Evolutionary conservation across 1,140 invertebrate genomes (phyloP).

Genomic region (Drosophila bifasciata): DNA sequence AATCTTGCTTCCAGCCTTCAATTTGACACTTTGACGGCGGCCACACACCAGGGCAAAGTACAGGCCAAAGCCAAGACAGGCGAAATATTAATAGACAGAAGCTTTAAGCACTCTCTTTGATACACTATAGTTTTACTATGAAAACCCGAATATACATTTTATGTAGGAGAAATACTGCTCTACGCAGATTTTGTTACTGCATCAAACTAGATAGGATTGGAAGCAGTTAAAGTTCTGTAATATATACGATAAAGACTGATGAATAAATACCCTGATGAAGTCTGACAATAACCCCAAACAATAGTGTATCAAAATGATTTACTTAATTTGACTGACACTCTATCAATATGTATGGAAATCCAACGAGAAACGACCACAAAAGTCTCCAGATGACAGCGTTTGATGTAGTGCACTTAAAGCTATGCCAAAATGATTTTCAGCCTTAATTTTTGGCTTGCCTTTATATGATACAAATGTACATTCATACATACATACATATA

Average conservation of each 20-base stretch:
- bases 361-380: constrained; percentile 38
- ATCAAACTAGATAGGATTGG: too few relatives aligned
- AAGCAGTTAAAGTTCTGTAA: too few relatives aligned
- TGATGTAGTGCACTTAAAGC: constrained; percentile 59
- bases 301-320: constrained; percentile 21
- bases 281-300: too few relatives aligned
- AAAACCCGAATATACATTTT: too few relatives aligned
- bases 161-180: too few relatives aligned
- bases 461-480: neutral
- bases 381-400: constrained; percentile 39
- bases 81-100: too few relatives aligned
- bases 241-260: too few relatives aligned
- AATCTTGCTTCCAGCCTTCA: constrained; percentile 46
- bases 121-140: too few relatives aligned
- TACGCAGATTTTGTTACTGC: too few relatives aligned
- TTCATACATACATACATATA: neutral
- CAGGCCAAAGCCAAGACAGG: neutral
- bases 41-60: constrained; percentile 31
- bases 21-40: constrained; percentile 42
- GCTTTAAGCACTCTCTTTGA: too few relatives aligned
- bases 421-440: constrained; percentile 54
- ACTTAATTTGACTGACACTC: constrained; percentile 58
- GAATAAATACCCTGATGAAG: too few relatives aligned
- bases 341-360: constrained; percentile 47
- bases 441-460: constrained; percentile 25